Evolutionary conservation across 1,140 invertebrate genomes (phyloP).

Genomic region (Eulimnadia texana): DNA sequence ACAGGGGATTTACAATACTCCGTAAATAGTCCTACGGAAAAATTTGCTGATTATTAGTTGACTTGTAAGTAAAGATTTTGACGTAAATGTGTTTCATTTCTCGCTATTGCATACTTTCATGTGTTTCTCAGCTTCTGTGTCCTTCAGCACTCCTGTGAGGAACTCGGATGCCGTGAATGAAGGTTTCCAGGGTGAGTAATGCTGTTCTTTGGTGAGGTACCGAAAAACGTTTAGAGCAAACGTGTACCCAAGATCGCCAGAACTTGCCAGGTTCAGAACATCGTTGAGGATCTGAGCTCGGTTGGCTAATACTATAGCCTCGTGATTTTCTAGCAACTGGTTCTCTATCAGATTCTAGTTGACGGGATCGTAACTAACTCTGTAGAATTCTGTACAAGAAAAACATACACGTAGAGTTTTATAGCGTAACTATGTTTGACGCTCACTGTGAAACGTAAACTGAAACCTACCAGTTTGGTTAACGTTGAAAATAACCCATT

Average conservation of each 20-base stretch:
- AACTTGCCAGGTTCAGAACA: conserved; percentile 62
- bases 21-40: conserved; percentile 10
- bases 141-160: conserved; percentile 54
- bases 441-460: neutral
- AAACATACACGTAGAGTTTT: neutral
- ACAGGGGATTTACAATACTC: conserved; percentile 11
- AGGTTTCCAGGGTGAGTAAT: conserved; percentile 64
- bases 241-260: conserved; percentile 46
- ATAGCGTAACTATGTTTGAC: neutral
- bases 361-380: conserved; percentile 60
- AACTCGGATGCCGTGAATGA: conserved; percentile 51
- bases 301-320: conserved; percentile 55
- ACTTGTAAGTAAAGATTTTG: neutral
- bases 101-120: conserved; percentile 44
- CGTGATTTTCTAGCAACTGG: conserved; percentile 41
- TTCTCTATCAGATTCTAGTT: conserved; percentile 62
- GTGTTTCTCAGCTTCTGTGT: conserved; percentile 50
- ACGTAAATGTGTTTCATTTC: neutral
- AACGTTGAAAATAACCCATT: conserved; percentile 66
- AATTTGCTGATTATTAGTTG: conserved; percentile 19
- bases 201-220: conserved; percentile 54
- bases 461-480: conserved; percentile 40
- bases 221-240: conserved; percentile 55
- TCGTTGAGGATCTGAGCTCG: conserved; percentile 79
- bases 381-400: conserved; percentile 50